These are phyloP conservation scores for Aphrocallistes beatrix DNA, from an alignment of 37 sponge, comb jelly and placozoan genomes.

Conservation along the genomic window DNA sequence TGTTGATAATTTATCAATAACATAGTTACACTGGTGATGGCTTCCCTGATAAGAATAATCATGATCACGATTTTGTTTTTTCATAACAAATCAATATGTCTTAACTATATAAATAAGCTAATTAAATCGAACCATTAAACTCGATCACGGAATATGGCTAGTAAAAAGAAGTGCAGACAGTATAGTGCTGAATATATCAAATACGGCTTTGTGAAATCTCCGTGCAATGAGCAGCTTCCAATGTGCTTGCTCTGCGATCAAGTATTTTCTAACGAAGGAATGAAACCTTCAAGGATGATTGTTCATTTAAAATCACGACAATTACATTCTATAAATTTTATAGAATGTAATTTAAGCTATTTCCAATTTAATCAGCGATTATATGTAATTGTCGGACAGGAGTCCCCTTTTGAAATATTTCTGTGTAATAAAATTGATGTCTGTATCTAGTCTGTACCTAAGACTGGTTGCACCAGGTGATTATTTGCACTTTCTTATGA, in stretches of 20 bases:
- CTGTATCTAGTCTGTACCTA: too few relatives aligned
- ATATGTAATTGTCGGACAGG: too few relatives aligned
- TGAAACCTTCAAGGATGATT: not conserved
- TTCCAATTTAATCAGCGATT: too few relatives aligned
- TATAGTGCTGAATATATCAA: not conserved
- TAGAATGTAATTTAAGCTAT: too few relatives aligned
- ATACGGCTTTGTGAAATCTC: constrained; percentile 13
- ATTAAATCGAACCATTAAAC: not conserved
- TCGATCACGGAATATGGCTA: constrained; percentile 14
- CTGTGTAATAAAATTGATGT: too few relatives aligned
- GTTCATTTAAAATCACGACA: not conserved
- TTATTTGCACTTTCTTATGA: too few relatives aligned
- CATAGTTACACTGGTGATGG: constrained; percentile 15
- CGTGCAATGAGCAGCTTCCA: not conserved
- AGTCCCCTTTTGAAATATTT: too few relatives aligned
- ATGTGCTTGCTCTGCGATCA: not conserved
- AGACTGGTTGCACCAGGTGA: too few relatives aligned
- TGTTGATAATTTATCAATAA: constrained; percentile 15
- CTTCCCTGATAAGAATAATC: not conserved
- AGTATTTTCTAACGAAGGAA: constrained; percentile 18
- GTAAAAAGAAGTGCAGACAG: not conserved
- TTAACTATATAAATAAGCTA: constrained; percentile 18
- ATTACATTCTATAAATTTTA: too few relatives aligned
- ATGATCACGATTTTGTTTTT: not conserved
- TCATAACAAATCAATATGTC: not conserved